Evolutionary conservation across 2,888 invertebrate genomes (phyloP).

Genomic region (Watsonalla cultraria): DNA sequence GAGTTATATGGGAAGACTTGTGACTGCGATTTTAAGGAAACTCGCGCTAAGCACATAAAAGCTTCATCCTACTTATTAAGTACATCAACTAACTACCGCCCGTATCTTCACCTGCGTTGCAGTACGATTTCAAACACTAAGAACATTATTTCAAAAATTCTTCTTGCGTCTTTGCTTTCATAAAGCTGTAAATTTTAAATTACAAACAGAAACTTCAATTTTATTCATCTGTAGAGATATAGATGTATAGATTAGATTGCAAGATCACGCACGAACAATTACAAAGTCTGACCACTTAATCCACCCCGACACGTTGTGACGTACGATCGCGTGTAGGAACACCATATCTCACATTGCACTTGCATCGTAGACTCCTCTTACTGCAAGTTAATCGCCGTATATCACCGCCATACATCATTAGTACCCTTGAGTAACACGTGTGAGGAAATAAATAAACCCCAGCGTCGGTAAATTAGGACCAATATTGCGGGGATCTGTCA

Average conservation of each 20-base stretch:
- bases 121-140: too few species aligned
- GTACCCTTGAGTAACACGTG: slow-evolving; percentile 34
- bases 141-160: too few species aligned
- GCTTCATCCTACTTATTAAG: too few species aligned
- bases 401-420: slow-evolving; percentile 58
- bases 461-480: slow-evolving; percentile 26
- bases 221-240: neutral
- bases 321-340: slow-evolving; percentile 61
- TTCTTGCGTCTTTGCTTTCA: too few species aligned
- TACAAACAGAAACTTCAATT: neutral
- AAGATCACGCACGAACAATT: neutral
- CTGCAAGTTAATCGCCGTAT: slow-evolving; percentile 68
- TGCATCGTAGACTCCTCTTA: slow-evolving; percentile 47
- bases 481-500: slow-evolving; percentile 21
- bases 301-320: slow-evolving; percentile 28
- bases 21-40: too few species aligned
- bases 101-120: too few species aligned
- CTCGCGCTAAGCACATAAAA: too few species aligned
- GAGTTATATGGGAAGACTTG: too few species aligned
- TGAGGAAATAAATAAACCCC: slow-evolving; percentile 38
- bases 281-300: slow-evolving; percentile 47
- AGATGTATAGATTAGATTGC: neutral
- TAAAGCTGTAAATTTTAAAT: too few species aligned
- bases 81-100: too few species aligned
- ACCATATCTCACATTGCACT: slow-evolving; percentile 52